Evolutionary conservation across 2,797 vertebrate species (phyloP).

Genomic region (Falco biarmicus): DNA sequence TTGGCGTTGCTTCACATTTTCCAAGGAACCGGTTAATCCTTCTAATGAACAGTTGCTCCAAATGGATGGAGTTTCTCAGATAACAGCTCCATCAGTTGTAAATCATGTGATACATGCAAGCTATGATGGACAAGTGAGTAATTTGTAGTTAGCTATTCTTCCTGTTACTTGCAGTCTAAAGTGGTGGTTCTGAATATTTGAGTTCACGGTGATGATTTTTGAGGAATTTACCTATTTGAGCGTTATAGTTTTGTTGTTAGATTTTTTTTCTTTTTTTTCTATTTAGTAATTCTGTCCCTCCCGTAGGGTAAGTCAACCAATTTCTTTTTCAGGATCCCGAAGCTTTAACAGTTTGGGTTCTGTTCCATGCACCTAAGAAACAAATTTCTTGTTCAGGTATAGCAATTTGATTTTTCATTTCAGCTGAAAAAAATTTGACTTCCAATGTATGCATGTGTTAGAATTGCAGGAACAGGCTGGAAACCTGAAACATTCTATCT

Average conservation of each 20-base stretch:
- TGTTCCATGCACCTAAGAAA: conserved; percentile 90
- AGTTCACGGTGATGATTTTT: background rate
- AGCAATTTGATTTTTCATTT: background rate
- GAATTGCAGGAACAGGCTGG: background rate
- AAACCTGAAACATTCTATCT: background rate
- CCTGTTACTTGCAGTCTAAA: background rate
- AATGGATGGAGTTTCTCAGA: conserved; percentile 72
- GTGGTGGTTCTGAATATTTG: background rate
- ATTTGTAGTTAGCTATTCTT: background rate
- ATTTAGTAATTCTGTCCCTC: background rate
- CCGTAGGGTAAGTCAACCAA: background rate
- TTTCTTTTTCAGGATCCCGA: conserved; percentile 84
- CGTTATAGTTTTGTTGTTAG: background rate
- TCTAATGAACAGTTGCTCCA: conserved; percentile 70
- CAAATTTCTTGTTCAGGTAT: conserved; percentile 85
- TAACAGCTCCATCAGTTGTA: conserved; percentile 85
- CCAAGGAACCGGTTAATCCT: conserved; percentile 82
- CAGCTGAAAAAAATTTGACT: background rate
- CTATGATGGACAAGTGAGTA: conserved; percentile 85
- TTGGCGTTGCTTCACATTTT: conserved; percentile 94
- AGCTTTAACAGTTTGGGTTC: conserved; percentile 89
- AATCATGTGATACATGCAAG: conserved; percentile 92
- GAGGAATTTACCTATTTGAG: background rate
- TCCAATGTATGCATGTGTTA: background rate
- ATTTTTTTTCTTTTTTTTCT: background rate